Evolutionary conservation across 2,797 vertebrate genomes (phyloP), one percentile per base, ranked within the genome.

Genomic region (Anableps anableps): DNA sequence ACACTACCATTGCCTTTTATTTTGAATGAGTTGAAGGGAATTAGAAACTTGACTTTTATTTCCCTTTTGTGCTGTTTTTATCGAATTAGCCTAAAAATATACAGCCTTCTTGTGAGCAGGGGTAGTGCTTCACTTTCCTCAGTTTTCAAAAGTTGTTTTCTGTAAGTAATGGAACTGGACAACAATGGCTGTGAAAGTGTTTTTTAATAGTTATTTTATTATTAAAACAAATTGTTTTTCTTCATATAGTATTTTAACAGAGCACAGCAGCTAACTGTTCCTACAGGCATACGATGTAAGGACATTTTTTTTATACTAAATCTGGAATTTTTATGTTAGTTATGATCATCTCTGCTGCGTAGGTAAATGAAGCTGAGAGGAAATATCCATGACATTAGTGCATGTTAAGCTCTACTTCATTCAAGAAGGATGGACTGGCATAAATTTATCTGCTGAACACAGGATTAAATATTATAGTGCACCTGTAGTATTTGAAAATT

Each of bases 401-500:
- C 19, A 17, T 36, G 64, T 51, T 14, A 60, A 47, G 38, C 36
- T 48, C 48, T 0, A 34, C 48, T 4, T 31, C 10, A 34, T 19
- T 55, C 16, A 21, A 62, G 47, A 55, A 36, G 36, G 7, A 34
- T 48, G 34, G 23, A 75, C 26, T 48, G 26, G 4, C 17, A 26
- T 68, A 48, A 80, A 62, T 75, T 77, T 48, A 68, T 76, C 45
- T 76, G 62, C 55, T 84, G 17, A 41, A 19, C 29, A 17, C 5
- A 21, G 70, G 80, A 50, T 79, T 53, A 84, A 77, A 85, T 53
- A 51, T 23, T 23, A 23, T 72, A 72, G n/a, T 29, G 31, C 21
- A 77, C 77, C 86, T 78, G 55, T 6, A 86, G 58, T 5, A 86
- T 26, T 72, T 76, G 48, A 68, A 68, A 81, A 79, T 50, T 48